phyloP scores from a whole-genome alignment of 2,888 invertebrate genomes.

The Halictus quadricinctus region DNA sequence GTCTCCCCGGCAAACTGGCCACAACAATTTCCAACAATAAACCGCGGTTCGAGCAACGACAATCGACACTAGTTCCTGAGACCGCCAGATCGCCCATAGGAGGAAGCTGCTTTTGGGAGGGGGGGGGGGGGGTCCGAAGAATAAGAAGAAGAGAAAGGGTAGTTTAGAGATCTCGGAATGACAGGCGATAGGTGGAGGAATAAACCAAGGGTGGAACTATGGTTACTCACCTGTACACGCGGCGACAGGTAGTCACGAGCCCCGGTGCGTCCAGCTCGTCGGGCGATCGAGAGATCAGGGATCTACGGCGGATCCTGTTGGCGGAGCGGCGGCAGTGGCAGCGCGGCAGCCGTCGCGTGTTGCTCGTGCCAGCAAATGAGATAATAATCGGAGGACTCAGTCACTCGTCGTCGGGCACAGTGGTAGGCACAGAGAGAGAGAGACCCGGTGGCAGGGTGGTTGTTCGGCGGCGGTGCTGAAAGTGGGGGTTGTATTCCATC shows the following conservation, averaged over 20 bases:
- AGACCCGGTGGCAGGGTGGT: slow-evolving; percentile 68
- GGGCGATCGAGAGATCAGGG: slow-evolving; percentile 48
- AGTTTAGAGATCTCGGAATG: not conserved
- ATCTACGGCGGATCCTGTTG: slow-evolving; percentile 60
- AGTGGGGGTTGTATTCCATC: slow-evolving; percentile 76
- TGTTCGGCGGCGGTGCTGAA: slow-evolving; percentile 69
- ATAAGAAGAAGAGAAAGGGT: too few relatives aligned
- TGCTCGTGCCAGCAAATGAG: slow-evolving; percentile 79
- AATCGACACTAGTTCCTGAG: not conserved
- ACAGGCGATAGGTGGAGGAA: not conserved
- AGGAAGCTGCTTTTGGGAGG: not conserved
- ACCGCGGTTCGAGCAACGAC: not conserved
- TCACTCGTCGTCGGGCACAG: slow-evolving; percentile 74
- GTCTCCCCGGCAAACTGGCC: not conserved
- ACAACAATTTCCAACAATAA: not conserved
- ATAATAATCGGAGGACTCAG: slow-evolving; percentile 80
- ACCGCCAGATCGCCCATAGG: not conserved
- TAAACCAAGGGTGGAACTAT: not conserved
- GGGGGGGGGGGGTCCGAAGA: too few relatives aligned
- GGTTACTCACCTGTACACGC: slow-evolving; percentile 58
- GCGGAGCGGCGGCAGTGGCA: slow-evolving; percentile 15
- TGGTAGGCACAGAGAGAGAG: slow-evolving; percentile 63
- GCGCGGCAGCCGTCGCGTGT: slow-evolving; percentile 58
- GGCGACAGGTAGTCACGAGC: slow-evolving; percentile 38
- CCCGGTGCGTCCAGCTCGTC: not conserved